Percentiles rank a stretch among this genome's conserved stretches.
Evolutionary conservation across 1,140 invertebrate genomes (phyloP).

Genomic region (Antheraea pernyi): DNA sequence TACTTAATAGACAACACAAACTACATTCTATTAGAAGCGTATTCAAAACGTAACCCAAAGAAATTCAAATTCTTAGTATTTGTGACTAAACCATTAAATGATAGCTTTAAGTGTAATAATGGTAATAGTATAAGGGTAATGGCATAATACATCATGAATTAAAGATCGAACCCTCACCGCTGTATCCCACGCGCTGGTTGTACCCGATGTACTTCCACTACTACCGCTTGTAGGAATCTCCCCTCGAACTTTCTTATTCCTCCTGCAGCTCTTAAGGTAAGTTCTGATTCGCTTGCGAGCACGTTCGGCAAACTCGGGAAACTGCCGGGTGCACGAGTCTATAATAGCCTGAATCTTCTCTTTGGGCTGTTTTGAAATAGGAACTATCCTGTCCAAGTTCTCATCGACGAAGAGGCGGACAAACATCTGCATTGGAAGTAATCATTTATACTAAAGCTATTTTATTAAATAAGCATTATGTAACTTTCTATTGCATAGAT

Average conservation of each 20-base stretch:
- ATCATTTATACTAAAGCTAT: no score
- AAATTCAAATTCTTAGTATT: no score
- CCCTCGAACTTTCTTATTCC: slow-evolving; percentile 95
- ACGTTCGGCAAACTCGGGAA: slow-evolving; percentile 96
- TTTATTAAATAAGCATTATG: no score
- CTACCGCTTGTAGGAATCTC: slow-evolving; percentile 64
- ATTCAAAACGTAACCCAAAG: no score
- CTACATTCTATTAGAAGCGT: no score
- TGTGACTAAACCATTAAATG: no score
- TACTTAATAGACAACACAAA: no score
- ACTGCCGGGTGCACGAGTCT: slow-evolving; percentile 97
- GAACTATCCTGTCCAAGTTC: slow-evolving; percentile 96
- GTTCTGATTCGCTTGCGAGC: slow-evolving; percentile 96
- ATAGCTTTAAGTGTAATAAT: no score
- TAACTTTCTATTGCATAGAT: no score
- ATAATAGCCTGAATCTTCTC: slow-evolving; percentile 99
- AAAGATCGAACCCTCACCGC: slow-evolving; percentile 75
- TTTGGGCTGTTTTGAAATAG: slow-evolving; percentile 98
- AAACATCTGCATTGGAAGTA: slow-evolving; percentile 90
- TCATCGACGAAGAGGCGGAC: slow-evolving; percentile 98
- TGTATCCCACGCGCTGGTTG: slow-evolving; percentile 72
- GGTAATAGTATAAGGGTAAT: no score
- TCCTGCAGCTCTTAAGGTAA: slow-evolving; percentile 96
- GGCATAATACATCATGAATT: background rate
- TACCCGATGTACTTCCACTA: slow-evolving; percentile 47